Evolutionary conservation across 1,140 invertebrate genomes (phyloP).

Genomic region (Drosophila sturtevanti): DNA sequence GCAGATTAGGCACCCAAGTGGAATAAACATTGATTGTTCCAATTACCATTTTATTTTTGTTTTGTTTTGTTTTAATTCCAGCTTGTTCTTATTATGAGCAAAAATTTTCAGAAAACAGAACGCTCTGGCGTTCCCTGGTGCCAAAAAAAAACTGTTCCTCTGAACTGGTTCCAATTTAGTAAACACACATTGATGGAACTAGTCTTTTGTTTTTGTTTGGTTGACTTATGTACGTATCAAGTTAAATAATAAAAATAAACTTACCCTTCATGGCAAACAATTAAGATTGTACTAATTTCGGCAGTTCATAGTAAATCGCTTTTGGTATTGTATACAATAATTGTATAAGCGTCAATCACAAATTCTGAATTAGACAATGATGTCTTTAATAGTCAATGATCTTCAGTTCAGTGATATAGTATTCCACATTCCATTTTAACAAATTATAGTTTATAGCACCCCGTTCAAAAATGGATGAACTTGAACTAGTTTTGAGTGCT

Average conservation of each 20-base stretch:
- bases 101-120: constrained; percentile 41
- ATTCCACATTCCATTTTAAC: not conserved
- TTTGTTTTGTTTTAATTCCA: constrained; percentile 50
- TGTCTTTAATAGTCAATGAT: no score
- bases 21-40: constrained; percentile 28
- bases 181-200: not conserved
- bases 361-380: no score
- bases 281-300: no score
- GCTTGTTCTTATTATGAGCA: constrained; percentile 33
- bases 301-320: no score
- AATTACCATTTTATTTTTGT: constrained; percentile 53
- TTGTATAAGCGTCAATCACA: no score
- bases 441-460: not conserved
- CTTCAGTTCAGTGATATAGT: no score
- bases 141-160: not conserved
- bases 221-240: not conserved
- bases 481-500: not conserved
- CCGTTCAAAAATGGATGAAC: not conserved
- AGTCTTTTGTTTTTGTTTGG: not conserved
- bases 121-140: constrained; percentile 20
- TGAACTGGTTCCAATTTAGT: not conserved
- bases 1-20: not conserved
- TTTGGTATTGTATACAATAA: no score
- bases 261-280: no score
- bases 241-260: no score